Percentiles rank a stretch among this genome's conserved stretches.
Conservation (phyloP, 1,140 invertebrate genomes). For the Homalodisca vitripennis region DNA sequence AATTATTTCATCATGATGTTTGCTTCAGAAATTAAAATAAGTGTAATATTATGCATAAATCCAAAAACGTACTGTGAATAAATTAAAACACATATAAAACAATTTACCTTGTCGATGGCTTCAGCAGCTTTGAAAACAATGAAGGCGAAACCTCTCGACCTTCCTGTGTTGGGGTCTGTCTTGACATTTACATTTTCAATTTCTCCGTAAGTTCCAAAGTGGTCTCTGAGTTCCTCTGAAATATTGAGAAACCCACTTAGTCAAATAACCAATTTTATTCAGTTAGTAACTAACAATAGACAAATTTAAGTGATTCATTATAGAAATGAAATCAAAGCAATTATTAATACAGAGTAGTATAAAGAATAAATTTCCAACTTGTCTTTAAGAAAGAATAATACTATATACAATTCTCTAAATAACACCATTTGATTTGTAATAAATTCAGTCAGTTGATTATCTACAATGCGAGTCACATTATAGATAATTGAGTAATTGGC, state of each 20-base stretch:
- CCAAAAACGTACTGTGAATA: not conserved
- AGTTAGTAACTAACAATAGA: no score
- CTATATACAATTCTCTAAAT: constrained; percentile 32
- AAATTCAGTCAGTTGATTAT: no score
- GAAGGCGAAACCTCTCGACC: constrained; percentile 68
- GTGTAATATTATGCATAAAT: no score
- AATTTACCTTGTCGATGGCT: constrained; percentile 81
- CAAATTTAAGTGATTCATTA: no score
- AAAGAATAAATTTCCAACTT: no score
- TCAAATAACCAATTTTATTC: no score
- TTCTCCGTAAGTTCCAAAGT: constrained; percentile 63
- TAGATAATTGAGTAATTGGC: no score
- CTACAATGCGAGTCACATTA: no score
- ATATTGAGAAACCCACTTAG: no score
- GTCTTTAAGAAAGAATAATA: not conserved
- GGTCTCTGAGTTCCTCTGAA: constrained; percentile 87
- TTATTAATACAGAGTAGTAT: no score
- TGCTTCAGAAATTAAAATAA: constrained; percentile 9
- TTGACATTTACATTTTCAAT: constrained; percentile 65
- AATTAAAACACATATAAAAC: not conserved
- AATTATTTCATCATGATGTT: not conserved
- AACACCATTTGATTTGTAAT: no score
- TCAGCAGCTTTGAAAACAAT: constrained; percentile 89
- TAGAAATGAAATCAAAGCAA: no score
- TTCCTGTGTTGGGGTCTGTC: constrained; percentile 61